Percentiles rank a stretch among this genome's conserved stretches.
phyloP scores from a whole-genome alignment of 2,888 invertebrate genomes.

The Euplexia lucipara region DNA sequence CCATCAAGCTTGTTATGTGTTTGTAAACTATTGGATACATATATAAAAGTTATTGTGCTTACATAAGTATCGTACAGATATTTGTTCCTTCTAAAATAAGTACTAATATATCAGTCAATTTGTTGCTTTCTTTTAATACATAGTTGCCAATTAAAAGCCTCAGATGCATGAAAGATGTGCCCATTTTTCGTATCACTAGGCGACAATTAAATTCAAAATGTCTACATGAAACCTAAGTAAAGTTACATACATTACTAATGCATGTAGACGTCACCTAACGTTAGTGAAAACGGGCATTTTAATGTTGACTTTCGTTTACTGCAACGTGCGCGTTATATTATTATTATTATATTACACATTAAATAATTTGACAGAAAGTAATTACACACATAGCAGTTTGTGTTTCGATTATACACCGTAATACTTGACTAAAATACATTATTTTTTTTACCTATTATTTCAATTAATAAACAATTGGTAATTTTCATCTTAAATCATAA shows the following conservation, averaged over 20 bases:
- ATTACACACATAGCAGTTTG: no score
- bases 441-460: conserved; percentile 18
- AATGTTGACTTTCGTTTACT: neutral
- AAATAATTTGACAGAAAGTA: neutral
- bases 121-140: neutral
- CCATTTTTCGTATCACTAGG: no score
- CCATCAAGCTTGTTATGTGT: neutral
- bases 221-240: no score
- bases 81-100: conserved; percentile 22
- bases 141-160: neutral
- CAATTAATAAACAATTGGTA: neutral
- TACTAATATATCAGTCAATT: conserved; percentile 37
- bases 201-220: no score
- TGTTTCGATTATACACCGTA: neutral
- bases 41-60: conserved; percentile 35
- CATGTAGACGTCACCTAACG: no score
- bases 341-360: neutral
- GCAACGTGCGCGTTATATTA: neutral
- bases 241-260: no score
- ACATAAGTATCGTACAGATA: conserved; percentile 2
- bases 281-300: neutral
- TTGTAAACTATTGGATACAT: neutral
- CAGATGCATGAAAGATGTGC: neutral
- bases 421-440: conserved; percentile 5
- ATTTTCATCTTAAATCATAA: conserved; percentile 12